These are phyloP conservation scores for Albula glossodonta DNA, from an alignment of 2,113 vertebrate species.

Conservation along the genomic window DNA sequence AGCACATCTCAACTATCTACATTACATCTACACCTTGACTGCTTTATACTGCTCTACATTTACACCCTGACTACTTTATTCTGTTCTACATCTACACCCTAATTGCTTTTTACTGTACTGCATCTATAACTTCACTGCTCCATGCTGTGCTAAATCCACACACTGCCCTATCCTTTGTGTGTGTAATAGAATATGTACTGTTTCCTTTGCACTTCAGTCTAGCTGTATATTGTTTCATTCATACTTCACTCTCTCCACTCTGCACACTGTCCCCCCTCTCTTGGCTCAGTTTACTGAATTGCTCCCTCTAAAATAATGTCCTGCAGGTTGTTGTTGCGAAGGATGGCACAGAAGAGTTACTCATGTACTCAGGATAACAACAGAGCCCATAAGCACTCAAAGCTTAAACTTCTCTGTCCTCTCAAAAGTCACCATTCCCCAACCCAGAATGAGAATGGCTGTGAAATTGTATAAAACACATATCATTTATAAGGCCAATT, in stretches of 20 bases:
- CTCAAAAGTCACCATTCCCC: constrained; percentile 7
- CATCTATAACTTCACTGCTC: background rate
- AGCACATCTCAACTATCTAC: too few species aligned
- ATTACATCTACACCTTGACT: background rate
- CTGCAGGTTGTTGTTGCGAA: background rate
- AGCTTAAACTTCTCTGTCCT: background rate
- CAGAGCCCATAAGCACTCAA: background rate
- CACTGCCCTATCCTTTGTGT: too few species aligned
- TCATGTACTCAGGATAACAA: background rate
- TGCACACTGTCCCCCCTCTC: background rate
- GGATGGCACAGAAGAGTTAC: constrained; percentile 2
- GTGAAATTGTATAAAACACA: constrained; percentile 41
- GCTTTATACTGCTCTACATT: background rate
- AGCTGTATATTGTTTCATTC: background rate
- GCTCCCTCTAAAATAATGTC: background rate
- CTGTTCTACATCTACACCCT: background rate
- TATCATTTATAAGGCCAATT: constrained; percentile 46
- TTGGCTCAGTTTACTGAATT: background rate
- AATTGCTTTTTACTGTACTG: background rate
- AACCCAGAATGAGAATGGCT: background rate
- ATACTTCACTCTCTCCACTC: background rate
- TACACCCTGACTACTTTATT: background rate
- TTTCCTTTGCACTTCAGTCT: background rate
- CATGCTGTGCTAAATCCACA: too few species aligned
- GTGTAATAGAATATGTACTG: background rate